phyloP scores from a whole-genome alignment of 2,113 vertebrate genomes.

The Lonchura striata region DNA sequence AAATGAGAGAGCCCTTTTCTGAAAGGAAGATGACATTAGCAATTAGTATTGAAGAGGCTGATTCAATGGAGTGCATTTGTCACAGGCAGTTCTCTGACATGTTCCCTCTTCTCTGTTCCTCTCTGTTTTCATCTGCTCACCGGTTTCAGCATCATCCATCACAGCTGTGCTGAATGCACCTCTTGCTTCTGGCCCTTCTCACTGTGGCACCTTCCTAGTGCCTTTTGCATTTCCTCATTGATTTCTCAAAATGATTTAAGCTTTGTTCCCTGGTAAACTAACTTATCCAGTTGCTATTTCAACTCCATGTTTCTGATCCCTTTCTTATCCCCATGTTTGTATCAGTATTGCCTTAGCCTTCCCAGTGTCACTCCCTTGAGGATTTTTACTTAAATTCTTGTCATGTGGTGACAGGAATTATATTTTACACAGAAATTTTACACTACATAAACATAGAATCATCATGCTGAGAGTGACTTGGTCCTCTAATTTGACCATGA shows the following conservation, averaged over 20 bases:
- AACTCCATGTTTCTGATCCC: neutral
- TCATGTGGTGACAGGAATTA: neutral
- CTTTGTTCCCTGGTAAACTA: neutral
- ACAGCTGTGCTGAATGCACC: neutral
- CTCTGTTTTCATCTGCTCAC: neutral
- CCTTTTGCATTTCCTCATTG: neutral
- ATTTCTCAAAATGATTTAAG: neutral
- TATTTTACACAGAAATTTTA: neutral
- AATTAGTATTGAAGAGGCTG: neutral
- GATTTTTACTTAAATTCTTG: neutral
- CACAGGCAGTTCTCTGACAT: neutral
- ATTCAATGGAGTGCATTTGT: neutral
- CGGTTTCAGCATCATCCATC: neutral
- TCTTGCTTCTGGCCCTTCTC: neutral
- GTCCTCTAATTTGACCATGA: neutral
- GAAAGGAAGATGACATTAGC: neutral
- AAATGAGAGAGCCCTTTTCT: neutral
- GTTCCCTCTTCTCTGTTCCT: neutral
- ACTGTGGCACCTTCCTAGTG: neutral
- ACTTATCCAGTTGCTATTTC: neutral
- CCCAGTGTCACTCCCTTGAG: neutral
- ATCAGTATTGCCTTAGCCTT: neutral
- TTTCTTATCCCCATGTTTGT: neutral
- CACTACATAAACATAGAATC: neutral
- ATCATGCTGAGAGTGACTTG: neutral